A percentile compares a stretch with the other conserved stretches of the same genome.
These are phyloP conservation scores for Sarcoramphus papa DNA, from an alignment of 2,797 vertebrate species.

Conservation along the genomic window DNA sequence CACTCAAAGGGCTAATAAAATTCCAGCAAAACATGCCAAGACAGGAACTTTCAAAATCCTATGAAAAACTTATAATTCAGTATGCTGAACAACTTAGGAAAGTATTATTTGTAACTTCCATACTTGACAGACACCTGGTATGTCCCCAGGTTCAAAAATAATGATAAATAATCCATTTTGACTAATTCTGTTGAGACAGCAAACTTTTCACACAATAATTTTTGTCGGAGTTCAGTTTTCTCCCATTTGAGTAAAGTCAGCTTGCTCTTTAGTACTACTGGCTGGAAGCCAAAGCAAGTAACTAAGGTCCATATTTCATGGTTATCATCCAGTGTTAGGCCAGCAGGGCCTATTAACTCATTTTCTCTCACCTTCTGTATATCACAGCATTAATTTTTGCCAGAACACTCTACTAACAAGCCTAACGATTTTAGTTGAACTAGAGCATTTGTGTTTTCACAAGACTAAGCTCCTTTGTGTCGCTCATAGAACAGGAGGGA, in stretches of 20 bases:
- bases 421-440: not conserved
- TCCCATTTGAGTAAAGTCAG: not conserved
- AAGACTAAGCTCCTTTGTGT: not conserved
- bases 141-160: not conserved
- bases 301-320: not conserved
- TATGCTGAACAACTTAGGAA: not conserved
- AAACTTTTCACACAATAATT: not conserved
- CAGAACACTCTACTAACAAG: not conserved
- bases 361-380: not conserved
- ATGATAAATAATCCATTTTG: not conserved
- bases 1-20: not conserved
- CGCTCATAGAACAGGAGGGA: not conserved
- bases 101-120: not conserved
- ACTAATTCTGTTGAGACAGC: not conserved
- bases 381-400: not conserved
- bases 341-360: not conserved
- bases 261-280: not conserved
- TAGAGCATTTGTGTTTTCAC: not conserved
- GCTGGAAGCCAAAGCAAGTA: not conserved
- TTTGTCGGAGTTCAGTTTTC: not conserved
- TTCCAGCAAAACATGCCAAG: not conserved
- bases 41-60: not conserved
- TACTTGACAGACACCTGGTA: not conserved
- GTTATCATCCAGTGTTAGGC: not conserved
- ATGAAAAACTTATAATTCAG: not conserved